Evolutionary conservation across 2,888 invertebrate genomes (phyloP), one percentile per base, ranked within the genome.

Genomic region (Onchidella celtica): DNA sequence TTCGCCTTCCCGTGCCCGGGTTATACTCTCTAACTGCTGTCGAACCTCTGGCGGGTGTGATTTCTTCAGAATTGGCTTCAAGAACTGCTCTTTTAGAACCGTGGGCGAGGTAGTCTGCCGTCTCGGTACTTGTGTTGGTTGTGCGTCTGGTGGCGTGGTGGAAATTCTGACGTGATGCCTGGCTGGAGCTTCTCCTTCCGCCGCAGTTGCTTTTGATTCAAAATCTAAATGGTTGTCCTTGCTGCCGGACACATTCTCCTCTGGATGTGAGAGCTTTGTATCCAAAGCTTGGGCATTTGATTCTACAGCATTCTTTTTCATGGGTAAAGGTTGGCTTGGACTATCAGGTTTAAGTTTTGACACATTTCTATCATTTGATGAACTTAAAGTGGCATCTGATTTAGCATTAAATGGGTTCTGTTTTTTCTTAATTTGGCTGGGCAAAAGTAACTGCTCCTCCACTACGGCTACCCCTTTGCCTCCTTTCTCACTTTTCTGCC

Each of bases 401-500:
- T 47, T 2, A 59, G 38, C 34, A 34, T 57, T n/a, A 32, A 24
- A 14, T 14, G 14, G 9, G 61, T 59, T 73, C 24, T 73, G 73
- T 34, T 36, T 34, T 11, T 61, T 73, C 17, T 57, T 61, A 61
- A 61, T 59, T 73, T 73, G 59, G 57, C 61, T 73, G 3, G 59
- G 73, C 59, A 59, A 34, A 57, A 73, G 27, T 34, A 73, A 38
- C 36, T 61, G 57, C n/a, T 73, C 73, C 59, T 73, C 61, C n/a
- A 36, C 1, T 38, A 61, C 38, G 1, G 21, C 38, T 1, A 17
- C 32, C 2, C n/a, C 57, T 2, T 32, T 11, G 27, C 3, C 27
- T 9, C 36, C 21, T 2, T 1, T 24, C 0, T 11, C 36, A 21
- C 24, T 40, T 11, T 3, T 2, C 24, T 24, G 27, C 27, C 38